Base-by-base conservation (phyloP, 2,888 invertebrate genomes). In the Ochropleura plecta region DNA sequence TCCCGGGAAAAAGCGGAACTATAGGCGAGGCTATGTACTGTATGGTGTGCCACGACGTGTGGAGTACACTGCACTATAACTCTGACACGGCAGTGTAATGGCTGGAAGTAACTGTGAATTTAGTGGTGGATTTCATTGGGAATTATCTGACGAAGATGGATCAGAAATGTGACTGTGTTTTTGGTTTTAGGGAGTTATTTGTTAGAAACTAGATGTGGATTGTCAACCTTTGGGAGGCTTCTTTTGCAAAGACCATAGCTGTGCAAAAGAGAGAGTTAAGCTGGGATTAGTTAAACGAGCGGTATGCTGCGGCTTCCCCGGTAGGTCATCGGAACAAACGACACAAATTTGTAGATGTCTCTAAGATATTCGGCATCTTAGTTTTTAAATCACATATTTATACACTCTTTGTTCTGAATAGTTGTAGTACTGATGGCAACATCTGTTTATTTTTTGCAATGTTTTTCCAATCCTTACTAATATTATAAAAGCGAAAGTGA, bases 21-120 rank as follows among this genome's bases (percentile, higher is more conserved):
- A 90, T 92, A 91, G 87, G 87, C 86, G 82, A 82, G 81, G 88
- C 88, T 88, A 88, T 92, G 89, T 87, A 88, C 85, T 88, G 89
- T 88, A 89, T 86, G 88, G 89, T 87, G 82, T 84, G 86, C 86
- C 89, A 88, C 88, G 87, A 79, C 86, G 88, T 89, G 82, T 76
- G 83, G 86, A 89, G 86, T 84, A 79, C 88, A 87, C 86, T 85
- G 87, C 84, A 87, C 88, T 89, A 91, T 92, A 89, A 91, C 86
- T 90, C 73, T 81, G 46, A 6, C 76, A 69, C 68, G 64, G 72
- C 63, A 55, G 70, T 73, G 40, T 78, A 76, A 78, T 46, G 49
- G 40, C 85, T 88, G 74, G 85, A 88, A 77, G 79, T 73, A 68
- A 73, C 84, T 30, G 14, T n/a, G 42, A 59, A 73, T 70, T 70